phyloP scores from a whole-genome alignment of 1,140 invertebrate species.

The Octopus sinensis region DNA sequence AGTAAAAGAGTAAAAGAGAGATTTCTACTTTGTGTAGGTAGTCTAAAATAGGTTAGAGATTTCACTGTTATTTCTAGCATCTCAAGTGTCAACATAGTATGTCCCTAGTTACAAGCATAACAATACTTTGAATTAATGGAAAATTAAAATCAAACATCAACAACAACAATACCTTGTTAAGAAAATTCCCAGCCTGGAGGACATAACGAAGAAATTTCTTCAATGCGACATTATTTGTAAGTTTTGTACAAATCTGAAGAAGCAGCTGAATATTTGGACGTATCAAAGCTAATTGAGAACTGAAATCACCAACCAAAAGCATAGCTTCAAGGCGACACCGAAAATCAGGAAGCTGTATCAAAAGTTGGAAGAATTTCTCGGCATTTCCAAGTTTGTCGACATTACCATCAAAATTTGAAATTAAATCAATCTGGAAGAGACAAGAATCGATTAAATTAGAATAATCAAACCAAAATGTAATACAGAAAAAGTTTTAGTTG shows the following conservation, averaged over 20 bases:
- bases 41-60: too few relatives aligned
- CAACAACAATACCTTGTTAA: slow-evolving; percentile 47
- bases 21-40: too few relatives aligned
- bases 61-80: too few relatives aligned
- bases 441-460: neutral
- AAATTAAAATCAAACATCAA: too few relatives aligned
- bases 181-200: slow-evolving; percentile 55
- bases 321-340: slow-evolving; percentile 93
- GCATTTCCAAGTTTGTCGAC: slow-evolving; percentile 45
- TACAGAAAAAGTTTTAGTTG: too few relatives aligned
- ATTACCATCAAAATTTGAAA: slow-evolving; percentile 46
- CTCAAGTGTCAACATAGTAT: too few relatives aligned
- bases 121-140: too few relatives aligned
- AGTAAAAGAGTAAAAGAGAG: too few relatives aligned
- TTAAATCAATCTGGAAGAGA: slow-evolving; percentile 40
- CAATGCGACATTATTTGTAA: slow-evolving; percentile 47
- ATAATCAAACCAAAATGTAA: too few relatives aligned
- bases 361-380: slow-evolving; percentile 51
- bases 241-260: slow-evolving; percentile 36
- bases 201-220: slow-evolving; percentile 51
- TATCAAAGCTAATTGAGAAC: slow-evolving; percentile 42
- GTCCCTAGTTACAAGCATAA: too few relatives aligned
- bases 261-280: slow-evolving; percentile 45
- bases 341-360: slow-evolving; percentile 44
- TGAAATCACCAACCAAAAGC: slow-evolving; percentile 69